A percentile compares a stretch with the other conserved stretches of the same genome.
Evolutionary conservation across 2,797 vertebrate genomes (phyloP).

Genomic region (Sylvilagus floridanus): DNA sequence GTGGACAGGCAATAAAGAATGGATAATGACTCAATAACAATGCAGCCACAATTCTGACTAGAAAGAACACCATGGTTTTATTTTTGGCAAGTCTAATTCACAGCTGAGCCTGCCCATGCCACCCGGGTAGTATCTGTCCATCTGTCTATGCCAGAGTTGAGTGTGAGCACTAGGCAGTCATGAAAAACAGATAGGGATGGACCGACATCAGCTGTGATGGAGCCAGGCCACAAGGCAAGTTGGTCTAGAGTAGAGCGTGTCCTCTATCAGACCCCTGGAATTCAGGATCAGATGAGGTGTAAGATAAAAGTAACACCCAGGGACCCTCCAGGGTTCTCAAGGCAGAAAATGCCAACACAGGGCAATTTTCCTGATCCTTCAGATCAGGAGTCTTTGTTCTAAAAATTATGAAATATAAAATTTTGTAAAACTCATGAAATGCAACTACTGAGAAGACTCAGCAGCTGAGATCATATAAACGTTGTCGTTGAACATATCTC

Average conservation of each 20-base stretch:
- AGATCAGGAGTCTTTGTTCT: background rate
- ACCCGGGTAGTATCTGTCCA: constrained; percentile 53
- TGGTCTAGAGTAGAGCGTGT: background rate
- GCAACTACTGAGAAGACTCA: constrained; percentile 1
- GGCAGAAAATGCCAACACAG: background rate
- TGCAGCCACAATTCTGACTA: constrained; percentile 23
- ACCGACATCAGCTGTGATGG: background rate
- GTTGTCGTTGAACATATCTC: background rate
- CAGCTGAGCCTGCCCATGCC: constrained; percentile 75
- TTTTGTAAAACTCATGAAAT: background rate
- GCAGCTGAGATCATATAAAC: background rate
- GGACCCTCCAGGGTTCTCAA: background rate
- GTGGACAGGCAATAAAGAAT: constrained; percentile 47
- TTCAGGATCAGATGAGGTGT: background rate
- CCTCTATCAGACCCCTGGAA: background rate
- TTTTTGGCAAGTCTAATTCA: constrained; percentile 57
- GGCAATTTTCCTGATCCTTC: background rate
- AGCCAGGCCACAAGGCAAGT: background rate
- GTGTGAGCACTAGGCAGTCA: constrained; percentile 30
- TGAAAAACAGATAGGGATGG: background rate
- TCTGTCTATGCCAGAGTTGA: constrained; percentile 68
- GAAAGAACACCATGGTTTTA: constrained; percentile 52
- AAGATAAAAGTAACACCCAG: background rate
- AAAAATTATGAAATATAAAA: constrained; percentile 8
- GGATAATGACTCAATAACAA: background rate